A percentile compares a stretch with the other conserved stretches of the same genome.
Conservation (phyloP, 2,888 invertebrate genomes). For the Lochmaea crataegi region DNA sequence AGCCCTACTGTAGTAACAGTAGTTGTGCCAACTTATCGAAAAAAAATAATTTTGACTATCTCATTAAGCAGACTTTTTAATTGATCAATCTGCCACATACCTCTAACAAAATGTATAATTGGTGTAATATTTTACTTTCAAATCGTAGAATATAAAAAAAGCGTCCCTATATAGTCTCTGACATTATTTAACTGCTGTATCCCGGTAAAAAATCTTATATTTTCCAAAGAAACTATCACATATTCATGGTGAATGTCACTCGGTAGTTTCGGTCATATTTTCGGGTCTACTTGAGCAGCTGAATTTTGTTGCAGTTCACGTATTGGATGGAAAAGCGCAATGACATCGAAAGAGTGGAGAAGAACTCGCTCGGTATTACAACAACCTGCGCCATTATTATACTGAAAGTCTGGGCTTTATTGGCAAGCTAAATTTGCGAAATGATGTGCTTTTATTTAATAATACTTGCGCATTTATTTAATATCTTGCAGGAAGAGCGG, state of each 20-base stretch:
- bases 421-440: constrained; percentile 57
- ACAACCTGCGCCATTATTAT: constrained; percentile 57
- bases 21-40: too few species aligned
- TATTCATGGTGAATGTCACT: neutral
- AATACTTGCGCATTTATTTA: constrained; percentile 52
- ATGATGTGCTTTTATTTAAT: constrained; percentile 59
- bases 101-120: too few species aligned
- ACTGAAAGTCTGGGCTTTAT: constrained; percentile 56
- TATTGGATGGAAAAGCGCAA: neutral
- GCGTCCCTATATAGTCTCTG: too few species aligned
- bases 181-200: too few species aligned
- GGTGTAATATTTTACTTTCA: too few species aligned
- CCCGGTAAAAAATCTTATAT: too few species aligned
- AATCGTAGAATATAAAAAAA: too few species aligned
- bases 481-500: constrained; percentile 44
- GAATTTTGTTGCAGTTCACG: constrained; percentile 22
- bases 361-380: constrained; percentile 49
- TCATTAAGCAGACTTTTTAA: too few species aligned
- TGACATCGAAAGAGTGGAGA: constrained; percentile 24
- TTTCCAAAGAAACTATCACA: neutral
- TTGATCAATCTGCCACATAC: too few species aligned
- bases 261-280: constrained; percentile 3
- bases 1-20: too few species aligned
- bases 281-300: constrained; percentile 1
- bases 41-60: too few species aligned